Evolutionary conservation across 2,113 vertebrate species (phyloP), one percentile per base, ranked within the genome.

Genomic region (Labeo rohita): DNA sequence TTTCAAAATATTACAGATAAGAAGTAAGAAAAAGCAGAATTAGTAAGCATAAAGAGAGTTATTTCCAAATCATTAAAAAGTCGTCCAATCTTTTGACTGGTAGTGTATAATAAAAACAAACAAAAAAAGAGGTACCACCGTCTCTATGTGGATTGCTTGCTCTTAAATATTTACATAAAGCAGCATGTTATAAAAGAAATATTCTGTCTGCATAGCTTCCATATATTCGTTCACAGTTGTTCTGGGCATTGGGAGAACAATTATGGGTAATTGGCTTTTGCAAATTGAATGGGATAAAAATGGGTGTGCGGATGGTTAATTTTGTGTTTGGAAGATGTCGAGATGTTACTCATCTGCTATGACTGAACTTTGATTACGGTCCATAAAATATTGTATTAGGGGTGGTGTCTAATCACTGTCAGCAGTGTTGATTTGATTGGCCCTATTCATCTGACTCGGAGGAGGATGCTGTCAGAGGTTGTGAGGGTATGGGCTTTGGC

Each of bases 401-500:
- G 82, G 49, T 43, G 18, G 12, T 59, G 18, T 73, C 50, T 84
- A 73, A 84, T 84, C 66, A 73, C 68, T 84, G 82, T 73, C 68
- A 43, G n/a, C n/a, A 15, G 12, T n/a, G 74, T 18, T 63, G n/a
- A 76, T 75, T 47, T 21, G 61, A 74, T 78, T 50, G 65, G 66
- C 39, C 23, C 85, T 59, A 65, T 80, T 81, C 68, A 86, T 56
- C 52, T 59, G 47, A 23, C 45, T 50, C 21, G 3, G 6, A 18
- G 34, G 28, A 75, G 45, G 47, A 63, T 11, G 68, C 63, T 63
- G 83, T 80, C 68, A n/a, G 59, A 61, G 59, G 72, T 82, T 34
- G 49, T 16, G 75, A 79, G 79, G 43, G 73, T 72, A 36, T 73
- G 68, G 80, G 78, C 76, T 82, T 82, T 80, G 73, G 65, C 43